Base-by-base conservation (phyloP, 2,113 vertebrate species). In the Jacana jacana region DNA sequence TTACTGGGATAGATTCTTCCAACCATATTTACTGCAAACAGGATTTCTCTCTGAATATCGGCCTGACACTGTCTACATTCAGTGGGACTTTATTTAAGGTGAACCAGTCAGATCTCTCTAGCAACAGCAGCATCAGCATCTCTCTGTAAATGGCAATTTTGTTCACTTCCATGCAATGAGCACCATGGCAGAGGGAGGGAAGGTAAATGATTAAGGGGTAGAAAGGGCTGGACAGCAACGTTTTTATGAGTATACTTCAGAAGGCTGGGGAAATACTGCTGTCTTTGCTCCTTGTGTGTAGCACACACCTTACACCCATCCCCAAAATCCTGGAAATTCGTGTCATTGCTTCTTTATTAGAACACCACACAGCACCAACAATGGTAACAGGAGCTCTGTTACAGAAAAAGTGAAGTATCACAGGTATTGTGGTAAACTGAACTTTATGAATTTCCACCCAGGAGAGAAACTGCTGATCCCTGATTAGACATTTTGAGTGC, bases 391-490 rank as follows among this genome's bases (percentile, higher is more conserved):
- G 31, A 11, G 1, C 28, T 77, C 52, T 44, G 39, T 48, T 54
- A 61, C 5, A 39, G 16, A 65, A 63, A 19, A 40, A 60, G 60
- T 11, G 33, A 92, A 88, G 44, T 31, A 78, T 55, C 39, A n/a
- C 22, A 65, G 44, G 1, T 42, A 57, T 3, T 33, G 37, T 52
- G n/a, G 63, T 30, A 10, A 28, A 42, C 0, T 63, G 48, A 81
- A 52, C 28, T 64, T 88, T 73, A 35, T 35, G 60, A 95, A 91
- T 44, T 88, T 85, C 80, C 52, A 80, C 8, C 0, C 3, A 78
- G 68, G n/a, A 24, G 42, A 95, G 95, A 95, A 97, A 86, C 61
- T 94, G 68, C 89, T 51, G 65, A 63, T 77, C 71, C 76, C 24
- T n/a, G 52, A 61, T 76, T 33, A 87, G 68, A 79, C 28, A 85